Evolutionary conservation across 2,888 invertebrate genomes (phyloP), one percentile per base, ranked within the genome.

Genomic region (Tenthredo distinguenda): DNA sequence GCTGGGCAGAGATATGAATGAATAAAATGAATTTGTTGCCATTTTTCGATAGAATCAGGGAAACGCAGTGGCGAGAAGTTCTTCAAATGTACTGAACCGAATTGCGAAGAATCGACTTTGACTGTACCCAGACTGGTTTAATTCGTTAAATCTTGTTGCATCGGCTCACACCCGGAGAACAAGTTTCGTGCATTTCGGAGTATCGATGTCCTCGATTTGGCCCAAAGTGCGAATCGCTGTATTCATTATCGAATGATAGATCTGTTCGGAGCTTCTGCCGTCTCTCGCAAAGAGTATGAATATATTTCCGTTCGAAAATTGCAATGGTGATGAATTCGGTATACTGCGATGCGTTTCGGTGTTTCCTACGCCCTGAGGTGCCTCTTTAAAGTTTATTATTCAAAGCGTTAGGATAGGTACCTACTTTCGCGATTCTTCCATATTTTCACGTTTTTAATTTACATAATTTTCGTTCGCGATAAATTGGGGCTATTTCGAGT

Each of bases 101-200:
- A 43, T 43, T 2, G 10, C 0, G 3, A 43, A 18, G 6, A 55
- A 62, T 62, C 21, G 21, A 62, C 62, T 21, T 26, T 2, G 21
- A 26, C 62, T 26, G 2, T 21, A 10, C 1, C 9, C 10, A 5
- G 21, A 26, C 26, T 62, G 26, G 0, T 26, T 62, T 62, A 26
- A 62, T 26, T 6, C 62, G 26, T 1, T 31, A 68, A 68, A 34
- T 68, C 34, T 68, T 34, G 6, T 15, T 34, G 68, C 68, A 68
- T 34, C 15, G 6, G 34, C 68, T 34, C 15, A 34, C 68, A 34
- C 1, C 68, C 40, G 7, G 72, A n/a, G 43, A n/a, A 74, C 72
- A 74, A 43, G 72, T 43, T 74, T 74, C 26, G 40, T 74, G 72
- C 72, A 74, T 74, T 74, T 74, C 40, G 43, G 43, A 74, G 72